phyloP scores from a whole-genome alignment of 2,888 invertebrate genomes.

The Athalia circularis region DNA sequence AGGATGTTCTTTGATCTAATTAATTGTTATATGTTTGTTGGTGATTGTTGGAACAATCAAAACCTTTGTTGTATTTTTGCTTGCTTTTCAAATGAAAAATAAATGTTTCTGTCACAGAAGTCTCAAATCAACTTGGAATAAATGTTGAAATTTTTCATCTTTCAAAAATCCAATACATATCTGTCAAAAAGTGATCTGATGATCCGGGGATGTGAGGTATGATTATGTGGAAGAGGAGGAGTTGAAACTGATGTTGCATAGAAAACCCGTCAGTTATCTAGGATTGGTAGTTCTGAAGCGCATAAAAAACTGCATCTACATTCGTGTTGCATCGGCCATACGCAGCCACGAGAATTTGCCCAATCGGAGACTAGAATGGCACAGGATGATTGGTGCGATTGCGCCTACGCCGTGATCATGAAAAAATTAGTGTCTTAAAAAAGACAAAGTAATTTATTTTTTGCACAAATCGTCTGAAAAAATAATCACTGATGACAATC shows the following conservation, averaged over 20 bases:
- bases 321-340: constrained; percentile 33
- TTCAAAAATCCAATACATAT: too few species aligned
- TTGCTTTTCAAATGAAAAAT: too few species aligned
- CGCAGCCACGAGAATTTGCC: constrained; percentile 30
- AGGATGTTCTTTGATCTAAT: too few species aligned
- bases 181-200: too few species aligned
- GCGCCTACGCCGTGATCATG: constrained; percentile 1
- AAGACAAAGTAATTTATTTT: not conserved
- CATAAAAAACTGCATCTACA: constrained; percentile 4
- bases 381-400: constrained; percentile 36
- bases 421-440: constrained; percentile 24
- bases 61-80: too few species aligned
- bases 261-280: not conserved
- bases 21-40: too few species aligned
- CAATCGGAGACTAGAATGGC: constrained; percentile 28
- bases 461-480: not conserved
- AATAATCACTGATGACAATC: not conserved
- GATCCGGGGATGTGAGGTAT: too few species aligned
- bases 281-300: not conserved
- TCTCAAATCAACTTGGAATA: too few species aligned
- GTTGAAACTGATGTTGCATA: not conserved
- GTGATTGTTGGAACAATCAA: too few species aligned
- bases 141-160: too few species aligned
- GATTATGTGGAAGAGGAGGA: too few species aligned
- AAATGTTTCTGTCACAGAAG: too few species aligned